Evolutionary conservation across 2,113 vertebrate species (phyloP), one percentile per base, ranked within the genome.

Genomic region (Ceyx cyanopectus): DNA sequence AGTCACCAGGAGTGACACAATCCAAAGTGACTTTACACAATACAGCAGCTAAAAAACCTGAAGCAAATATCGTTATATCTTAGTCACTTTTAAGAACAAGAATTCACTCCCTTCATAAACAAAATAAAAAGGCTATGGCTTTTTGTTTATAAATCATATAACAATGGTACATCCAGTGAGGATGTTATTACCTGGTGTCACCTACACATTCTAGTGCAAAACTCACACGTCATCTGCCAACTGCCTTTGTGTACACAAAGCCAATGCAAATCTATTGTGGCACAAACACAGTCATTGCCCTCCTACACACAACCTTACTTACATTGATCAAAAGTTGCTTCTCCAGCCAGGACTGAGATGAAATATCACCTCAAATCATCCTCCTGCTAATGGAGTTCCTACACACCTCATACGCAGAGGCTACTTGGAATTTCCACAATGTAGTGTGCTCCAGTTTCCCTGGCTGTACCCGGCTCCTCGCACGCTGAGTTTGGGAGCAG

Each of bases 21-120:
- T 30, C 76, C 85, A 77, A 96, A 91, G 90, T 78, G 93, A 89
- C 90, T 92, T 94, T 65, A 62, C 57, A 65, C 90, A 94, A 69
- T 40, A 34, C 8, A 41, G 32, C 90, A 87, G 54, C 51, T 70
- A 43, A 90, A 68, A 85, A 32, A 23, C 4, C 69, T 45, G 37
- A 74, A 86, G 27, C 17, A 40, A 75, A 50, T 60, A 30, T 26
- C 30, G 12, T 34, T 51, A 26, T 3, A 7, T 37, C 50, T 72
- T 5, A 60, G 66, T 15, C 14, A 87, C 29, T 83, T 81, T 27
- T 73, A 26, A 78, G 23, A 48, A 34, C 1, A 1, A 13, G 9
- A 27, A 27, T 21, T 40, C 26, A 24, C 27, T 76, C 5, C 5
- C 4, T 40, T 29, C 10, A n/a, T n/a, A 68, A 54, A 53, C 51